These are phyloP conservation scores for Spea bombifrons DNA, from an alignment of 2,113 vertebrate genomes.

Conservation along the genomic window DNA sequence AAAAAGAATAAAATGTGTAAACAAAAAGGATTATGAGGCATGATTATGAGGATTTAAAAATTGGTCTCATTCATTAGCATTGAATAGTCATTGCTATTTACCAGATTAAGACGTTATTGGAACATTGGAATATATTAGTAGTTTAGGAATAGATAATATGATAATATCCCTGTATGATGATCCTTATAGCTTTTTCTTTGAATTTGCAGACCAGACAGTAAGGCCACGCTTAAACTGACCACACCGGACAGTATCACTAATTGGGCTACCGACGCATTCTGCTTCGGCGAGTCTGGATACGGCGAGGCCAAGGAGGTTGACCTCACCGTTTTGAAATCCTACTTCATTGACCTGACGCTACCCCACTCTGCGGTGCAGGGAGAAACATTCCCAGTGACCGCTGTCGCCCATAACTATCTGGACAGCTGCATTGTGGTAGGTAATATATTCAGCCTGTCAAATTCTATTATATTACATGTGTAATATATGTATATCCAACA, in stretches of 20 bases:
- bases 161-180: no score
- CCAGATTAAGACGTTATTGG: no score
- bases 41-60: no score
- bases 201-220: conserved; percentile 54
- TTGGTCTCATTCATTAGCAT: no score
- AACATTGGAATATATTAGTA: no score
- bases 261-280: conserved; percentile 81
- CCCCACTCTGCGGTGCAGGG: conserved; percentile 78
- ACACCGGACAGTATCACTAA: conserved; percentile 78
- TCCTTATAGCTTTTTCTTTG: not conserved
- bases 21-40: no score
- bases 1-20: no score
- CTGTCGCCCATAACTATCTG: conserved; percentile 74
- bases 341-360: conserved; percentile 74
- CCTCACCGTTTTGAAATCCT: conserved; percentile 76
- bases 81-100: no score
- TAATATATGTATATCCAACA: no score
- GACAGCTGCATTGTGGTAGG: conserved; percentile 58
- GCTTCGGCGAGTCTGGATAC: conserved; percentile 70
- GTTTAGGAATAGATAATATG: no score
- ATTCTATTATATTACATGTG: no score
- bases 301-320: conserved; percentile 64
- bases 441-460: not conserved
- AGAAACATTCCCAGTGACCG: conserved; percentile 76
- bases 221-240: conserved; percentile 53